Evolutionary conservation across 2,113 vertebrate genomes (phyloP).

Genomic region (Trochalopteron elliotii): DNA sequence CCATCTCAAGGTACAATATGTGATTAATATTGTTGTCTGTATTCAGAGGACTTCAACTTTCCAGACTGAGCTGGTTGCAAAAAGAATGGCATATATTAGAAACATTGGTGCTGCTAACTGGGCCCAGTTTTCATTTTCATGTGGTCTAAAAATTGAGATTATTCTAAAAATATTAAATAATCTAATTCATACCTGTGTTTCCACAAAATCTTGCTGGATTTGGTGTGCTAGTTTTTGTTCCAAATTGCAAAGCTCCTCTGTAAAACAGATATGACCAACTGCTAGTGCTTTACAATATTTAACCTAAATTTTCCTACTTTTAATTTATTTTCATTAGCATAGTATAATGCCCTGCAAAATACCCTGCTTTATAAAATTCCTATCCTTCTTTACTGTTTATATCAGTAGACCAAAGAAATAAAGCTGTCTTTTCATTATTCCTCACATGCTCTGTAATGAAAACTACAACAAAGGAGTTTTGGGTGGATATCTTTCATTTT

Average conservation of each 20-base stretch:
- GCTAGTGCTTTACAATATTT: neutral
- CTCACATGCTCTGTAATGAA: neutral
- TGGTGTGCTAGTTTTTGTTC: neutral
- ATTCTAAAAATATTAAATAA: neutral
- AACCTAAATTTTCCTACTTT: neutral
- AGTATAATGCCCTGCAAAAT: neutral
- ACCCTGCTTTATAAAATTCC: neutral
- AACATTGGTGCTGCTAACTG: neutral
- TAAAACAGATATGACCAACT: neutral
- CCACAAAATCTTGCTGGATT: neutral
- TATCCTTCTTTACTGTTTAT: neutral
- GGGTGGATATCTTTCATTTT: neutral
- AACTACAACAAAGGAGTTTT: neutral
- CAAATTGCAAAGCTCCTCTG: neutral
- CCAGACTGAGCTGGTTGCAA: neutral
- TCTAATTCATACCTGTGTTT: neutral
- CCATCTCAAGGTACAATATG: neutral
- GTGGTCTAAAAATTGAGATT: neutral
- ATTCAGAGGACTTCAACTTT: neutral
- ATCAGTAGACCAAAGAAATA: neutral
- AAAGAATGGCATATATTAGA: neutral
- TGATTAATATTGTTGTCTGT: neutral
- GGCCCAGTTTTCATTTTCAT: neutral
- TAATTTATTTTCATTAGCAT: neutral
- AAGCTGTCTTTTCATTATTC: neutral